phyloP scores from a whole-genome alignment of 1,140 invertebrate genomes.

The Drosophila insularis region DNA sequence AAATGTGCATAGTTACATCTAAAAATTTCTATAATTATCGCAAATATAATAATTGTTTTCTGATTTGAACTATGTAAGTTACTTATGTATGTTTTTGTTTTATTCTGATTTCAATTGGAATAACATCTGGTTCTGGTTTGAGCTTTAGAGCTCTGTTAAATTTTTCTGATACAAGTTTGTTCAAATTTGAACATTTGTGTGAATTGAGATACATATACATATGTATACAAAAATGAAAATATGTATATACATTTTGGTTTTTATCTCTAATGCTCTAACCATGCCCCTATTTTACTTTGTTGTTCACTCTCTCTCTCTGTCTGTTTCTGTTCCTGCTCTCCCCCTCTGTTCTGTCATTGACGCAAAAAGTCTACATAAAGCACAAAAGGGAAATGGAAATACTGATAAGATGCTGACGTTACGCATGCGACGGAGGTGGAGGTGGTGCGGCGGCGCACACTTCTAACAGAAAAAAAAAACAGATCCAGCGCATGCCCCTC shows the following conservation, averaged over 20 bases:
- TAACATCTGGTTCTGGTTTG: too few relatives aligned
- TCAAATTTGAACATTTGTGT: too few relatives aligned
- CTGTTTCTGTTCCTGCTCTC: too few relatives aligned
- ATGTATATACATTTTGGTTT: neutral
- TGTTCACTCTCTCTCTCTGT: neutral
- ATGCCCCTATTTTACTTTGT: neutral
- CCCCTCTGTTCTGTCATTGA: neutral
- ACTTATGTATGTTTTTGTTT: too few relatives aligned
- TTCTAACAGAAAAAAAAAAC: slow-evolving; percentile 1
- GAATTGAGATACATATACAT: neutral
- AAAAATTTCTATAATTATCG: too few relatives aligned
- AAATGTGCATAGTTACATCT: too few relatives aligned
- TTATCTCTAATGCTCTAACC: neutral
- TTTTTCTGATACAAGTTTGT: too few relatives aligned
- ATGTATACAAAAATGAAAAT: neutral
- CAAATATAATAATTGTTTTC: too few relatives aligned
- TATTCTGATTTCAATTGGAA: too few relatives aligned
- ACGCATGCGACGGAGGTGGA: slow-evolving; percentile 6
- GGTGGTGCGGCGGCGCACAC: slow-evolving; percentile 7
- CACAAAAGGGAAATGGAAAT: slow-evolving; percentile 8
- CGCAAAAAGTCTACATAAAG: neutral
- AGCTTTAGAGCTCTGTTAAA: too few relatives aligned
- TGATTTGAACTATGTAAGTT: too few relatives aligned
- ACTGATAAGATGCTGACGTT: slow-evolving; percentile 3
- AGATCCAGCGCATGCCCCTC: slow-evolving; percentile 2